These are phyloP conservation scores for Folsomia candida DNA, from an alignment of 2,888 invertebrate genomes.

Conservation along the genomic window DNA sequence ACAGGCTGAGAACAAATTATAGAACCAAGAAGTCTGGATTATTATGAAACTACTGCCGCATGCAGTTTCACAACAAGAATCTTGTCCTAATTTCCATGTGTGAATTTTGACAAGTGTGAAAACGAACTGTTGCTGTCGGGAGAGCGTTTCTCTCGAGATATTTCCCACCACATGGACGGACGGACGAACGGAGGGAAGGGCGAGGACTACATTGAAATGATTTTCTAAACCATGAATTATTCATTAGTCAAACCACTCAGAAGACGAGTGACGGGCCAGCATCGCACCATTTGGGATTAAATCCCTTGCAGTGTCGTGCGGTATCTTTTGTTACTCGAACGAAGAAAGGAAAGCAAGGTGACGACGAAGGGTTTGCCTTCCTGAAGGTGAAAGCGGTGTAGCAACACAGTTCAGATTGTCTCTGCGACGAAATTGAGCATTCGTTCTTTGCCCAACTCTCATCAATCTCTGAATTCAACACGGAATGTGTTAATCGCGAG, in stretches of 20 bases:
- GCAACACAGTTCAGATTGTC: neutral
- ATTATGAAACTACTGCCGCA: no score
- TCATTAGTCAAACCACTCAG: conserved; percentile 1
- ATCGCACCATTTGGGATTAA: neutral
- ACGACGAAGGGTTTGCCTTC: neutral
- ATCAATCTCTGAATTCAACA: no score
- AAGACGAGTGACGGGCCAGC: neutral
- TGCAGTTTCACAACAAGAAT: no score
- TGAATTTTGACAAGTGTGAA: neutral
- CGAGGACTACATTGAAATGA: conserved; percentile 5
- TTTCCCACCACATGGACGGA: neutral
- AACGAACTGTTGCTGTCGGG: neutral
- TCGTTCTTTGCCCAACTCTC: no score
- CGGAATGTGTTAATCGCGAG: no score
- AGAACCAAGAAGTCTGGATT: no score
- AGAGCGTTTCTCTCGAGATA: neutral
- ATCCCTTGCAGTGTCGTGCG: no score
- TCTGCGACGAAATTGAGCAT: no score
- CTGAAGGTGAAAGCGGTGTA: neutral
- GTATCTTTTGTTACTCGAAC: no score
- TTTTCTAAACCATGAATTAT: conserved; percentile 7
- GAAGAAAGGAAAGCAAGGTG: neutral
- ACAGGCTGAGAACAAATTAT: no score
- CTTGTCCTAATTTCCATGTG: no score
- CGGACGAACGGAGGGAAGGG: no score